Evolutionary conservation across 2,888 invertebrate species (phyloP).

Genomic region (Linhomoeus sp.): DNA sequence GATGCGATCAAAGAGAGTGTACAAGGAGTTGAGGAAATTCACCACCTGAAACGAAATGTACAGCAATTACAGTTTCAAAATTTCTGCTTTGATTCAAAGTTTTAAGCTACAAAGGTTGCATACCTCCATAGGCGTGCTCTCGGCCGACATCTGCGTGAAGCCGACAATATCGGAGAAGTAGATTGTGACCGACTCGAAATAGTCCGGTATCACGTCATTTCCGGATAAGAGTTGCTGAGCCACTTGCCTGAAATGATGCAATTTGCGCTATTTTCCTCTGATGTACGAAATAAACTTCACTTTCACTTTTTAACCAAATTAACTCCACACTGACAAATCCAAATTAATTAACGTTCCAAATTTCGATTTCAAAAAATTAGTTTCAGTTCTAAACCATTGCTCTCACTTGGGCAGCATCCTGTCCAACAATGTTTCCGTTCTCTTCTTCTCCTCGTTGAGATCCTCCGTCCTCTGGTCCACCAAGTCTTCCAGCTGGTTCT

Average conservation of each 20-base stretch:
- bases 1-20: conserved; percentile 85
- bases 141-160: conserved; percentile 82
- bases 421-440: conserved; percentile 73
- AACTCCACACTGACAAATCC: too few relatives aligned
- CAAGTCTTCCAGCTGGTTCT: conserved; percentile 77
- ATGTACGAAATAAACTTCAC: too few relatives aligned
- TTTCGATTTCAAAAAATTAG: too few relatives aligned
- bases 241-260: conserved; percentile 44
- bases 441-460: conserved; percentile 71
- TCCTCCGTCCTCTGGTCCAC: conserved; percentile 73
- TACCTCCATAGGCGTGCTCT: conserved; percentile 73
- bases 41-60: too few relatives aligned
- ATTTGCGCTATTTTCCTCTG: too few relatives aligned
- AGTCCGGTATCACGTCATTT: conserved; percentile 73
- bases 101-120: too few relatives aligned
- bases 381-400: too few relatives aligned
- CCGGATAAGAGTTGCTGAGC: conserved; percentile 67
- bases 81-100: too few relatives aligned
- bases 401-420: conserved; percentile 71
- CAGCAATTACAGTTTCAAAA: too few relatives aligned
- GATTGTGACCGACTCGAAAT: conserved; percentile 76
- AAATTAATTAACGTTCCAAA: too few relatives aligned
- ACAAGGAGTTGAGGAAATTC: conserved; percentile 87
- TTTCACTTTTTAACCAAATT: too few relatives aligned
- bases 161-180: conserved; percentile 95